Conservation (phyloP, 1,140 invertebrate genomes). For the Bursaphelenchus mucronatus region DNA sequence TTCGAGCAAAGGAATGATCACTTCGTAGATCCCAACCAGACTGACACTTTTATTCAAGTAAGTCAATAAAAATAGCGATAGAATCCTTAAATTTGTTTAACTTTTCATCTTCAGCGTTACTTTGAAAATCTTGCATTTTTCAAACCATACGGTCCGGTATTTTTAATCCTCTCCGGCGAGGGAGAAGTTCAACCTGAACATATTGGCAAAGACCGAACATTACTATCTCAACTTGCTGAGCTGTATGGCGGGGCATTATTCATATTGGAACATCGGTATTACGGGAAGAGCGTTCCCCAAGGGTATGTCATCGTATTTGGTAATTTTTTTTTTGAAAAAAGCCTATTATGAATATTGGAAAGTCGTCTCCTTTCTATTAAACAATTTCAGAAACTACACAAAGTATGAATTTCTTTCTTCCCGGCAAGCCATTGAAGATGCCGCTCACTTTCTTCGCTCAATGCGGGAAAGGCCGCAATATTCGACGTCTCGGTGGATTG, state of each 20-base stretch:
- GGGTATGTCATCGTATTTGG: neutral
- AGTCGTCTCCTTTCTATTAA: too few species aligned
- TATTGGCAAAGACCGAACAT: neutral
- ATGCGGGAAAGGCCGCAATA: slow-evolving; percentile 14
- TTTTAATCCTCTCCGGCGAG: slow-evolving; percentile 8
- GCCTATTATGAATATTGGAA: too few species aligned
- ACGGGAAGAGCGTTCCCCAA: slow-evolving; percentile 7
- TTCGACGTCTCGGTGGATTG: slow-evolving; percentile 20
- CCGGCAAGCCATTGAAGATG: slow-evolving; percentile 30
- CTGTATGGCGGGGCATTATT: slow-evolving; percentile 7
- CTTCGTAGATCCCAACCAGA: too few species aligned
- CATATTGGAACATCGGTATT: slow-evolving; percentile 17
- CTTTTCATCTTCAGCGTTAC: slow-evolving; percentile 16
- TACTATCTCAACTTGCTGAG: neutral
- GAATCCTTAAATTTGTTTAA: neutral
- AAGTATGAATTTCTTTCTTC: slow-evolving; percentile 24
- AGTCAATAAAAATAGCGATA: too few species aligned
- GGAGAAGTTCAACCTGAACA: neutral
- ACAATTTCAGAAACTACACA: slow-evolving; percentile 4
- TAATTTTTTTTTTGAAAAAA: too few species aligned
- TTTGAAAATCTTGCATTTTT: slow-evolving; percentile 16
- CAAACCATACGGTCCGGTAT: slow-evolving; percentile 11
- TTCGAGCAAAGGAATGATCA: too few species aligned
- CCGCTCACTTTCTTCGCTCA: slow-evolving; percentile 23
- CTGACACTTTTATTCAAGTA: too few species aligned